Conservation (phyloP, 2,797 vertebrate genomes). For the Phrynocephalus vlangalii region DNA sequence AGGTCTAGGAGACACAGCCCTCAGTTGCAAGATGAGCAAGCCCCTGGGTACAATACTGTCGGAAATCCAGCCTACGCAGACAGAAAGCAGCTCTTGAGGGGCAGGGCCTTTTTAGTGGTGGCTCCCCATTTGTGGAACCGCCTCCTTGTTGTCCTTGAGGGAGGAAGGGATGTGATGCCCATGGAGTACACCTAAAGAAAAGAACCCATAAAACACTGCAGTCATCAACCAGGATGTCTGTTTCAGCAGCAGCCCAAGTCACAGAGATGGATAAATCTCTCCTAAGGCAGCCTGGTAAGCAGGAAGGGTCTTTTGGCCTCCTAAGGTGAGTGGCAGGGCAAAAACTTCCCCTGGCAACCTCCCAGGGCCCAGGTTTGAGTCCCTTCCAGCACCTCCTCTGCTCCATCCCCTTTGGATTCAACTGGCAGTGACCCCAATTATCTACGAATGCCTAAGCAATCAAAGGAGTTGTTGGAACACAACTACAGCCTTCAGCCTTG, state of each 20-base stretch:
- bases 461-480: slow-evolving; percentile 6
- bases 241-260: no score
- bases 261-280: background rate
- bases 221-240: background rate
- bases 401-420: background rate
- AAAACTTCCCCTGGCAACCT: background rate
- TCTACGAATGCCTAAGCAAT: background rate
- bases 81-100: background rate
- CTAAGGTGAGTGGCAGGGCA: background rate
- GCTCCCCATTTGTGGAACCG: background rate
- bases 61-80: background rate
- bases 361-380: background rate
- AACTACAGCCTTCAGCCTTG: background rate
- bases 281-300: no score
- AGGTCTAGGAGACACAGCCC: no score
- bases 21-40: background rate
- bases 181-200: no score
- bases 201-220: no score
- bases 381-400: background rate
- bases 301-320: background rate
- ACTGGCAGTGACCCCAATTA: background rate
- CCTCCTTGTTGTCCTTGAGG: no score
- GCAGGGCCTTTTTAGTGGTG: background rate
- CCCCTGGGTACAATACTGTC: background rate
- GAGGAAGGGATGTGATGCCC: no score